Evolutionary conservation across 1,140 invertebrate species (phyloP).

Genomic region (Solen grandis): DNA sequence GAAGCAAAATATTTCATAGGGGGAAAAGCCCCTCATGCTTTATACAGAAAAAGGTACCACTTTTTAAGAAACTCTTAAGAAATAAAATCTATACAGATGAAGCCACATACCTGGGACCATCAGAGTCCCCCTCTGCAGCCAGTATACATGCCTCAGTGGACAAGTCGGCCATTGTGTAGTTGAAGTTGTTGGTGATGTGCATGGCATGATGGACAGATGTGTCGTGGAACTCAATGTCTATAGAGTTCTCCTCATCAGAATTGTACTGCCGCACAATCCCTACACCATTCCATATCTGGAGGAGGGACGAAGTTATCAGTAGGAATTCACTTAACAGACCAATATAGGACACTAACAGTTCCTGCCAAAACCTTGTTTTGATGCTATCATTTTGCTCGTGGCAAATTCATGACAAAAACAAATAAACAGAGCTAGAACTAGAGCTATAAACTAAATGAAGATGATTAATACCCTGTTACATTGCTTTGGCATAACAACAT

Average conservation of each 20-base stretch:
- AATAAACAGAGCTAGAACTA: no score
- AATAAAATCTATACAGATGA: no score
- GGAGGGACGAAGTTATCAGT: no score
- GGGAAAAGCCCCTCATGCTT: no score
- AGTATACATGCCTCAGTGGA: conserved; percentile 89
- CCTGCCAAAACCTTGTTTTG: conserved; percentile 70
- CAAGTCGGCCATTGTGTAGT: conserved; percentile 91
- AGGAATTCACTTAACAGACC: not conserved
- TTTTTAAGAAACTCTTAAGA: no score
- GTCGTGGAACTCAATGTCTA: conserved; percentile 98
- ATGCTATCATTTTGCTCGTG: no score
- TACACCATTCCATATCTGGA: conserved; percentile 81
- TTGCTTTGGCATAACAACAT: no score
- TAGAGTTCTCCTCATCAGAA: conserved; percentile 84
- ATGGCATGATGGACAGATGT: conserved; percentile 93
- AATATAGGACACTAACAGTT: not conserved
- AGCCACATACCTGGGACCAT: conserved; percentile 82
- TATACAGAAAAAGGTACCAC: no score
- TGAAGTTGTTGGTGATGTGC: conserved; percentile 90
- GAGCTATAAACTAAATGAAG: no score
- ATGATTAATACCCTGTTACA: no score
- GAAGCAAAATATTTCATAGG: no score
- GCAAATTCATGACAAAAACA: no score
- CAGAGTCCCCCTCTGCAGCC: conserved; percentile 85
- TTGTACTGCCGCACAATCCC: conserved; percentile 80